A percentile compares a stretch with the other conserved stretches of the same genome.
These are phyloP conservation scores for Dicrurus megarhynchus DNA, from an alignment of 2,113 vertebrate genomes.

Conservation along the genomic window DNA sequence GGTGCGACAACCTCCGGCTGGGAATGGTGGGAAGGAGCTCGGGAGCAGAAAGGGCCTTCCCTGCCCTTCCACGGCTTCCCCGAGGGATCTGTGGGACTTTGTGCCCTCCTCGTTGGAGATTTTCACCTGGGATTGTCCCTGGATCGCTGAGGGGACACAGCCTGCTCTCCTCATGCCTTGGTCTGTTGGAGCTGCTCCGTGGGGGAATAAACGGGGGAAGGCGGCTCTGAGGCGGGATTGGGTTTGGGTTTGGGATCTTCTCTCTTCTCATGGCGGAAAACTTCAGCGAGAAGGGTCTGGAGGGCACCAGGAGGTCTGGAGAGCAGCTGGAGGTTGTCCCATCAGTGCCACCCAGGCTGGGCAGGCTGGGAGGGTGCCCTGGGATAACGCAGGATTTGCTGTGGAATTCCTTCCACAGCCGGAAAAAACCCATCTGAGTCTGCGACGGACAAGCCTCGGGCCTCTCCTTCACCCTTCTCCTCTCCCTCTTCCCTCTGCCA, in stretches of 20 bases:
- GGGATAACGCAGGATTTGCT: neutral
- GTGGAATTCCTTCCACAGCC: neutral
- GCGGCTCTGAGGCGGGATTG: neutral
- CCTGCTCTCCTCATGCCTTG: neutral
- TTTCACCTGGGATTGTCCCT: neutral
- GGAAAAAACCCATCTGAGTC: neutral
- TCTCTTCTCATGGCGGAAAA: neutral
- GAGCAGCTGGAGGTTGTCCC: neutral
- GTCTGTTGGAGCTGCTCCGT: neutral
- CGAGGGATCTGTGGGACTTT: neutral
- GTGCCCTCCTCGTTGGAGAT: neutral
- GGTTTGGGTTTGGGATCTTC: neutral
- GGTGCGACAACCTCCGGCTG: neutral
- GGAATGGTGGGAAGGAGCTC: neutral
- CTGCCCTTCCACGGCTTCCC: neutral
- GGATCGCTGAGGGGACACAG: neutral
- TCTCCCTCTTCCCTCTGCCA: neutral
- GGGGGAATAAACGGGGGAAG: neutral
- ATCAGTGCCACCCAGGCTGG: neutral
- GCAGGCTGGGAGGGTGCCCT: accelerated
- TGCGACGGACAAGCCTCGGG: accelerated
- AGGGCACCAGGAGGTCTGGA: neutral
- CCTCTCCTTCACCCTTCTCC: neutral
- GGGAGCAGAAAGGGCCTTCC: neutral
- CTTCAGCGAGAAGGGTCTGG: neutral